Evolutionary conservation across 2,797 vertebrate genomes (phyloP).

Genomic region (Siniperca scherzeri): DNA sequence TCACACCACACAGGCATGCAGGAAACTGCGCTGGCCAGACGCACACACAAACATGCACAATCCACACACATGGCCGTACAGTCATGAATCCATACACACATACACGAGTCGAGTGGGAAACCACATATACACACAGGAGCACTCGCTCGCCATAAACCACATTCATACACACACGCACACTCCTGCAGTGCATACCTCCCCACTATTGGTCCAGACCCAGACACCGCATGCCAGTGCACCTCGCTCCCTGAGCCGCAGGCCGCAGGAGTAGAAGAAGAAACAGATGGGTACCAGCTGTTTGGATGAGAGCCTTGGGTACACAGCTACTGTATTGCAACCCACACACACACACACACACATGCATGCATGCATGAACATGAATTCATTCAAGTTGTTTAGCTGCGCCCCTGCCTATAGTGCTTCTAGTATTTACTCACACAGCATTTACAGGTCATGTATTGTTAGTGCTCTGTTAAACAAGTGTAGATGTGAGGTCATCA

Average conservation of each 20-base stretch:
- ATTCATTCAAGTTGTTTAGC: slow-evolving; percentile 63
- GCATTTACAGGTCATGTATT: slow-evolving; percentile 41
- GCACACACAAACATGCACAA: slow-evolving; percentile 43
- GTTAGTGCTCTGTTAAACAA: slow-evolving; percentile 34
- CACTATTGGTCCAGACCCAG: slow-evolving; percentile 76
- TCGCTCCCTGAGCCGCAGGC: slow-evolving; percentile 80
- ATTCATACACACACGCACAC: slow-evolving; percentile 71
- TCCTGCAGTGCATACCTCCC: slow-evolving; percentile 72
- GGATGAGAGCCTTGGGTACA: slow-evolving; percentile 78
- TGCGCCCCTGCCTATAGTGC: slow-evolving; percentile 33
- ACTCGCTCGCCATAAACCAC: slow-evolving; percentile 68
- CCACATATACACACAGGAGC: slow-evolving; percentile 62
- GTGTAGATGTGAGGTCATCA: slow-evolving; percentile 8
- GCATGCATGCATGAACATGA: slow-evolving; percentile 42
- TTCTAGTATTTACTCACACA: slow-evolving; percentile 47
- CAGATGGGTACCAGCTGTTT: slow-evolving; percentile 88
- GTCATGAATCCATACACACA: background rate
- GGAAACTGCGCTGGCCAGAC: slow-evolving; percentile 37
- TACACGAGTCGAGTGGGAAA: slow-evolving; percentile 51
- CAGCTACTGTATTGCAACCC: slow-evolving; percentile 83
- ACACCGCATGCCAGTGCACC: slow-evolving; percentile 82
- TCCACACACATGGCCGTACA: slow-evolving; percentile 34
- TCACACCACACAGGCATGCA: slow-evolving; percentile 48
- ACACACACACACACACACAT: slow-evolving; percentile 67
- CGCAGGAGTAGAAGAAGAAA: slow-evolving; percentile 78